A percentile compares a stretch with the other conserved stretches of the same genome.
Evolutionary conservation across 2,113 vertebrate species (phyloP).

Genomic region (Corydoras sp.): DNA sequence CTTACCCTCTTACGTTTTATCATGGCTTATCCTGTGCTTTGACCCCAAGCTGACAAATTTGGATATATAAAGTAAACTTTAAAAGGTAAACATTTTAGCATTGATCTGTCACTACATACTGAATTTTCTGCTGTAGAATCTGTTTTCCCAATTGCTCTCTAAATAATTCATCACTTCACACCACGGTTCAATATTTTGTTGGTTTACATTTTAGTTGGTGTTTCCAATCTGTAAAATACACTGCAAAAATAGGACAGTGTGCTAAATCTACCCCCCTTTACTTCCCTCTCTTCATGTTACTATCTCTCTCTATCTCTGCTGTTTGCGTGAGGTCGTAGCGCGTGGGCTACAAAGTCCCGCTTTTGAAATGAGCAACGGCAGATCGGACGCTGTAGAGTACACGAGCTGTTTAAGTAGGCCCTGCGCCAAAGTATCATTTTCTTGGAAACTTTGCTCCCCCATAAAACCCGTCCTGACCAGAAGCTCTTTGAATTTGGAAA

Average conservation of each 20-base stretch:
- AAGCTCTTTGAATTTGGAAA: conserved; percentile 42
- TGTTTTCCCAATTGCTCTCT: too few species aligned
- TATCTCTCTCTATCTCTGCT: conserved; percentile 12
- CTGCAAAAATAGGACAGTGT: conserved; percentile 3
- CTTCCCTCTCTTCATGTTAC: not conserved
- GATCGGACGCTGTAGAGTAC: conserved; percentile 22
- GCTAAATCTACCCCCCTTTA: not conserved
- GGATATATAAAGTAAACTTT: too few species aligned
- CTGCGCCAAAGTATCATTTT: conserved; percentile 33
- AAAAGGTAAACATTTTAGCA: too few species aligned
- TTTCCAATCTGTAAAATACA: not conserved
- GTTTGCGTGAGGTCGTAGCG: conserved; percentile 12
- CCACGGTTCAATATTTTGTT: not conserved
- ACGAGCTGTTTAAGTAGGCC: conserved; percentile 37
- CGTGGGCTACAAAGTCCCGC: conserved; percentile 18
- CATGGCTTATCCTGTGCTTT: too few species aligned
- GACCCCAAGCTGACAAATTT: too few species aligned
- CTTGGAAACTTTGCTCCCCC: conserved; percentile 33
- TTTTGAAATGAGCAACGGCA: conserved; percentile 32
- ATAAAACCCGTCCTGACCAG: conserved; percentile 29
- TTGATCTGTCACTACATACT: too few species aligned
- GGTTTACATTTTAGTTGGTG: not conserved
- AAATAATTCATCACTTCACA: not conserved
- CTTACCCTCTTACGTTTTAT: too few species aligned
- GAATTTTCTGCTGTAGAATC: too few species aligned